phyloP scores from a whole-genome alignment of 1,140 invertebrate genomes.

The Drosophila carrolli region DNA sequence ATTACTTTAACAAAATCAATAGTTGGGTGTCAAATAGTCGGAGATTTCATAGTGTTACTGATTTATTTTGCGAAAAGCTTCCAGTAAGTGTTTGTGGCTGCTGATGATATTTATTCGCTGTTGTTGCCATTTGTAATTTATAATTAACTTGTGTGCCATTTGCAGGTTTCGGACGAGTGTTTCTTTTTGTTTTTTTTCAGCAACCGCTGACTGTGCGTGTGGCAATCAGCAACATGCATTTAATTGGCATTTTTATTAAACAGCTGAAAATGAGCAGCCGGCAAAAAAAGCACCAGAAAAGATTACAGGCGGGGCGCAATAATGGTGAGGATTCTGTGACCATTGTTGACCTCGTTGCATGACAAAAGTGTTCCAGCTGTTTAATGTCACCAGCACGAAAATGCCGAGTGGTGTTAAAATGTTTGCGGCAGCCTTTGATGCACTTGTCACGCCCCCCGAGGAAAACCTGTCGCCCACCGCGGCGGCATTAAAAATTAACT shows the following conservation, averaged over 20 bases:
- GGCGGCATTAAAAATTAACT: conserved; percentile 78
- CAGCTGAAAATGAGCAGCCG: conserved; percentile 39
- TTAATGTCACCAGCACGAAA: conserved; percentile 80
- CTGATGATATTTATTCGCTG: conserved; percentile 44
- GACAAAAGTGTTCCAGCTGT: conserved; percentile 75
- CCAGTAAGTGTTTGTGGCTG: conserved; percentile 18
- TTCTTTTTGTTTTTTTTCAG: conserved; percentile 15
- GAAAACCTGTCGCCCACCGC: conserved; percentile 56
- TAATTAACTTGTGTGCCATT: conserved; percentile 70
- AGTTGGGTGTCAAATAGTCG: not conserved
- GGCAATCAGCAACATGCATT: conserved; percentile 61
- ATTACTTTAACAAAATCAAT: not conserved
- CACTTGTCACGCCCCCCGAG: conserved; percentile 61
- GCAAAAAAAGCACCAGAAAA: conserved; percentile 36
- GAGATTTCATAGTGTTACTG: not conserved
- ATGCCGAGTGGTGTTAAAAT: conserved; percentile 80
- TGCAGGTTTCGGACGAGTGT: conserved; percentile 40
- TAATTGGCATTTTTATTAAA: conserved; percentile 78
- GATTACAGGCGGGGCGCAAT: conserved; percentile 21
- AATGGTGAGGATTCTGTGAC: conserved; percentile 44
- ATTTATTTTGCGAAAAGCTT: not conserved
- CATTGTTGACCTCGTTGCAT: conserved; percentile 78
- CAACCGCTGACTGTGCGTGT: conserved; percentile 12
- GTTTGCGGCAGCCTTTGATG: conserved; percentile 77
- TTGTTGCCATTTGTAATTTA: conserved; percentile 63